Evolutionary conservation across 2,888 invertebrate genomes (phyloP).

Genomic region (Alcis repandata): DNA sequence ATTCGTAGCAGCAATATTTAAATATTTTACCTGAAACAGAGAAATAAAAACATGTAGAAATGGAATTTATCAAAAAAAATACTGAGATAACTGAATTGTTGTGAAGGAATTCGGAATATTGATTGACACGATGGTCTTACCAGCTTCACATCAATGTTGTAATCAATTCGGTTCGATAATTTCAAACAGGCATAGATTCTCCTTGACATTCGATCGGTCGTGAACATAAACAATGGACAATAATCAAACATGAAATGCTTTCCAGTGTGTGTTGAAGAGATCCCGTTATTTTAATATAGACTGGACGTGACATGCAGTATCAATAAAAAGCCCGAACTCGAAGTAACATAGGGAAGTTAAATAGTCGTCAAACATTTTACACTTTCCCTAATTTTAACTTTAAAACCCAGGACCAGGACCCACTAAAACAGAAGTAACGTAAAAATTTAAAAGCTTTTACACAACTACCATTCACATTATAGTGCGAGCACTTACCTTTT

Average conservation of each 20-base stretch:
- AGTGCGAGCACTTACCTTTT: slow-evolving; percentile 46
- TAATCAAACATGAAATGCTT: neutral
- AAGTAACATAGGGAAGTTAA: slow-evolving; percentile 27
- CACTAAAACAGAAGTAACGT: slow-evolving; percentile 33
- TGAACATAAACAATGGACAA: slow-evolving; percentile 4
- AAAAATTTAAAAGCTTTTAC: slow-evolving; percentile 43
- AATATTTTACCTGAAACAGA: slow-evolving; percentile 28
- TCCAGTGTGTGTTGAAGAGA: neutral
- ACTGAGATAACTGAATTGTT: neutral
- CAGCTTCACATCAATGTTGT: slow-evolving; percentile 29
- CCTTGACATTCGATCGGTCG: slow-evolving; percentile 50
- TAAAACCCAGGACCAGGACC: slow-evolving; percentile 16
- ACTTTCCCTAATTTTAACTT: slow-evolving; percentile 32
- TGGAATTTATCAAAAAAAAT: neutral
- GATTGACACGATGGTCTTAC: slow-evolving; percentile 14
- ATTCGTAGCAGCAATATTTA: neutral
- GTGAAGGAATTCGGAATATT: neutral
- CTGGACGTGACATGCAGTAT: slow-evolving; percentile 13
- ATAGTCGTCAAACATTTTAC: slow-evolving; percentile 34
- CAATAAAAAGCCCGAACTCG: slow-evolving; percentile 18
- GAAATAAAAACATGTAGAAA: slow-evolving; percentile 4
- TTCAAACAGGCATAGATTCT: slow-evolving; percentile 43
- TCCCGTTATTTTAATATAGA: slow-evolving; percentile 6
- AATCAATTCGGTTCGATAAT: slow-evolving; percentile 38
- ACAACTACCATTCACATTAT: slow-evolving; percentile 36